Percentiles rank a stretch among this genome's conserved stretches.
phyloP scores from a whole-genome alignment of 1,140 invertebrate species.

The Drosophila lini region DNA sequence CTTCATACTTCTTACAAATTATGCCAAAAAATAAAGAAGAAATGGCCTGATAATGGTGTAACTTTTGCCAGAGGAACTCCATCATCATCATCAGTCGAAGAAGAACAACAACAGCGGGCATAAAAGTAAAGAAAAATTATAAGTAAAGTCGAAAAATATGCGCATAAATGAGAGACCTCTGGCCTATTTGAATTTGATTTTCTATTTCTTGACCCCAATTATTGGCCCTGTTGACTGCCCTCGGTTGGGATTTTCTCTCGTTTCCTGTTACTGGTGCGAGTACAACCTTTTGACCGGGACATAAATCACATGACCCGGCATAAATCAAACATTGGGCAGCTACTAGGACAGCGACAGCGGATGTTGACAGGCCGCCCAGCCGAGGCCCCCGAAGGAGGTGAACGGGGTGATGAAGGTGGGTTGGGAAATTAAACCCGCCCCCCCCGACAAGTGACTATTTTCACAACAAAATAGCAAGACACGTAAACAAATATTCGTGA shows the following conservation, averaged over 20 bases:
- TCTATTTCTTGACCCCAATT: conserved; percentile 54
- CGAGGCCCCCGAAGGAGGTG: background rate
- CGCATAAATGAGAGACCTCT: conserved; percentile 65
- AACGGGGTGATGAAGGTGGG: background rate
- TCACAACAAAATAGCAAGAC: background rate
- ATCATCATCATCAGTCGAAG: conserved; percentile 9
- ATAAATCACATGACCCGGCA: conserved; percentile 63
- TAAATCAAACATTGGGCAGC: conserved; percentile 54
- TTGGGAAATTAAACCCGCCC: background rate
- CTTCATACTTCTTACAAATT: conserved; percentile 11
- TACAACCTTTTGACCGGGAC: conserved; percentile 34
- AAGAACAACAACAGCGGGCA: conserved; percentile 29
- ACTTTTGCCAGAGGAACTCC: conserved; percentile 56
- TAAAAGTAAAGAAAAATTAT: conserved; percentile 59
- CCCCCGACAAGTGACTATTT: background rate
- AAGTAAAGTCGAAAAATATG: conserved; percentile 67
- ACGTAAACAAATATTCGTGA: background rate
- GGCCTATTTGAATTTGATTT: conserved; percentile 56
- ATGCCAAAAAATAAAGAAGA: background rate
- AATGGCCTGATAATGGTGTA: conserved; percentile 49
- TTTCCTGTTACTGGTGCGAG: conserved; percentile 6
- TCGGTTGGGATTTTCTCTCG: conserved; percentile 20
- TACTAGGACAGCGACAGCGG: conserved; percentile 5
- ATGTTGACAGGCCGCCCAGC: conserved; percentile 4
- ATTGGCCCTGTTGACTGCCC: conserved; percentile 29